phyloP scores from a whole-genome alignment of 30 jellyfish, hydroid and myxozoan genomes.

The Catostylus mosaicus region DNA sequence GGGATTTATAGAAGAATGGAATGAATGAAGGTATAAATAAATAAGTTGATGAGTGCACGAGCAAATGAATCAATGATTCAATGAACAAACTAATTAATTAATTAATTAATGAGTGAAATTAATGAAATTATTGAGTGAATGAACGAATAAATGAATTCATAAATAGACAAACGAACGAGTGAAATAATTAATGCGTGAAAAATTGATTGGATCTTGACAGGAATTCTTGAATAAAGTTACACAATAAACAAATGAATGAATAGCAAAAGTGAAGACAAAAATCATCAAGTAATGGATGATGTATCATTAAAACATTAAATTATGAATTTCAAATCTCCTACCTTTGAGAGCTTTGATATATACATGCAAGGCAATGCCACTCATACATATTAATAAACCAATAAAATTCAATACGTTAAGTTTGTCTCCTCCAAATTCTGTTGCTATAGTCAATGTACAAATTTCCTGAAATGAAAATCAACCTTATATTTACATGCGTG shows the following conservation, averaged over 20 bases:
- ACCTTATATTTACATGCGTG: too few relatives aligned
- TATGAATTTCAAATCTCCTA: neutral
- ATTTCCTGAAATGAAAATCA: constrained; percentile 69
- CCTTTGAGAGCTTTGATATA: constrained; percentile 84
- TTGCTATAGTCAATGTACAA: constrained; percentile 85
- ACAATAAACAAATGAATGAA: neutral
- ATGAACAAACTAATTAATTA: too few relatives aligned
- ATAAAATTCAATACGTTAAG: constrained; percentile 74
- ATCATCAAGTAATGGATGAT: neutral
- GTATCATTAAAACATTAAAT: neutral
- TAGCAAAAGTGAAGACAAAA: neutral
- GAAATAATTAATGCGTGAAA: too few relatives aligned
- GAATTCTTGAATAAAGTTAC: neutral
- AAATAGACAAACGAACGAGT: too few relatives aligned
- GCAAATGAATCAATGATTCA: too few relatives aligned
- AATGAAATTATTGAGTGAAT: too few relatives aligned
- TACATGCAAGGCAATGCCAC: constrained; percentile 89
- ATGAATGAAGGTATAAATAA: too few relatives aligned
- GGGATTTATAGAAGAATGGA: too few relatives aligned
- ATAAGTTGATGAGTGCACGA: too few relatives aligned
- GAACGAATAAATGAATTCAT: too few relatives aligned
- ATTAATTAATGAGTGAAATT: too few relatives aligned
- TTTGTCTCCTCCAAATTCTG: constrained; percentile 95
- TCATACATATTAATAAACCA: constrained; percentile 87
- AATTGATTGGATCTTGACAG: neutral